Percentiles rank a stretch among this genome's conserved stretches.
Evolutionary conservation across 2,113 vertebrate species (phyloP).

Genomic region (Cariama cristata): DNA sequence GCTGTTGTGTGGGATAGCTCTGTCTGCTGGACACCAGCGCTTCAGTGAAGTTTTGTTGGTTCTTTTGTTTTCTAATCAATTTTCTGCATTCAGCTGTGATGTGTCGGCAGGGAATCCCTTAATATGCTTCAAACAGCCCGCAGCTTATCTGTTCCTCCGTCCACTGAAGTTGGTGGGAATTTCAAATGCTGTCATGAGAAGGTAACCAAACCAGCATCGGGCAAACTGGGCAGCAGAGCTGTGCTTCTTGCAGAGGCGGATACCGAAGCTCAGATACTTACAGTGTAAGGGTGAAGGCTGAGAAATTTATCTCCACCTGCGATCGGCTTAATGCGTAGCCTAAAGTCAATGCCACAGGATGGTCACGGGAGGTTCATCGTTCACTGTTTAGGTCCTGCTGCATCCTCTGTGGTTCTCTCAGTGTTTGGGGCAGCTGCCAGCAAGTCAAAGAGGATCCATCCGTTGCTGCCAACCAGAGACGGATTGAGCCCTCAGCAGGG

Average conservation of each 20-base stretch:
- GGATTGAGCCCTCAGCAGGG: not conserved
- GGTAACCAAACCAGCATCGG: not conserved
- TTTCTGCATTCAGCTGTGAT: not conserved
- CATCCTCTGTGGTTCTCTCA: not conserved
- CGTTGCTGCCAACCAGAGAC: not conserved
- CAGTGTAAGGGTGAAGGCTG: not conserved
- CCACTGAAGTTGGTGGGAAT: not conserved
- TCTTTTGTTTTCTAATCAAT: not conserved
- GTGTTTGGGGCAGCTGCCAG: not conserved
- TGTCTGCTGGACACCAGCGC: not conserved
- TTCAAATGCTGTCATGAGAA: not conserved
- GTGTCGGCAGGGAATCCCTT: not conserved
- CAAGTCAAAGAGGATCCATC: not conserved
- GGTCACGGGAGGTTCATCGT: not conserved
- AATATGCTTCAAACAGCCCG: not conserved
- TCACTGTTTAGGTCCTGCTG: not conserved
- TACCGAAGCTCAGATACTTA: not conserved
- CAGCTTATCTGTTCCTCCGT: not conserved
- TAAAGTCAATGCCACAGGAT: not conserved
- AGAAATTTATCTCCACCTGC: not conserved
- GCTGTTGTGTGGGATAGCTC: accelerated
- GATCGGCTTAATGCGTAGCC: accelerated
- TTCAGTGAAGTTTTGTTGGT: not conserved
- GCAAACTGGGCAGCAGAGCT: not conserved
- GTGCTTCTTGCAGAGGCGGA: not conserved